phyloP scores from a whole-genome alignment of 2,888 invertebrate species.

The Sphinx pinastri region DNA sequence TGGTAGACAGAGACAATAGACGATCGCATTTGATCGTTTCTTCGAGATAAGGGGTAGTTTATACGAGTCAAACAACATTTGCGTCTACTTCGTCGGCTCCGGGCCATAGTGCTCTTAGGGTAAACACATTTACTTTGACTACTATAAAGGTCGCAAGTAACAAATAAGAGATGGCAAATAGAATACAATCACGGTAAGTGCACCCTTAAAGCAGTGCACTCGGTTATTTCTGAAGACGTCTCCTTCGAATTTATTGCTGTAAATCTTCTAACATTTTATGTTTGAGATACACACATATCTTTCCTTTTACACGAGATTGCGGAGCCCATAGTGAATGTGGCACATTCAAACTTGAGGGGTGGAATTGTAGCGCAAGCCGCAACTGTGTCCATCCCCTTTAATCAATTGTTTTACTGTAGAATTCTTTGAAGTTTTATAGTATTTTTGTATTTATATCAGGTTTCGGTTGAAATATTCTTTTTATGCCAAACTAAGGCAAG shows the following conservation, averaged over 20 bases:
- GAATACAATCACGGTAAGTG: conserved; percentile 64
- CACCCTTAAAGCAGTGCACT: conserved; percentile 53
- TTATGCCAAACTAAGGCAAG: too few species aligned
- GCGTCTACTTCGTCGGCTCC: conserved; percentile 26
- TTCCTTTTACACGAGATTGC: conserved; percentile 39
- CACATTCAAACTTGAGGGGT: conserved; percentile 17
- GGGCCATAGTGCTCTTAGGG: conserved; percentile 20
- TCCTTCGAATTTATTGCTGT: conserved; percentile 41
- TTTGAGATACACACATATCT: conserved; percentile 41
- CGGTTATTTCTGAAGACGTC: conserved; percentile 53
- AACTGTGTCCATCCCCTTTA: conserved; percentile 3
- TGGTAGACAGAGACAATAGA: conserved; percentile 16
- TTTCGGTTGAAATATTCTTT: too few species aligned
- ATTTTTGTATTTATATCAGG: not conserved
- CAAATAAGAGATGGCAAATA: conserved; percentile 52
- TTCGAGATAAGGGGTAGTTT: conserved; percentile 27
- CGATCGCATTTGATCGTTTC: conserved; percentile 24
- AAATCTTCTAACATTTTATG: conserved; percentile 50
- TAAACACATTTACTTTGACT: conserved; percentile 36
- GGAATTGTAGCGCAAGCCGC: conserved; percentile 14
- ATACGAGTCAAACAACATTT: conserved; percentile 29
- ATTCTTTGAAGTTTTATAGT: not conserved
- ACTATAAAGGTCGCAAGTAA: conserved; percentile 40
- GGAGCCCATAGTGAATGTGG: conserved; percentile 38
- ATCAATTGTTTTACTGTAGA: conserved; percentile 15